Conservation (phyloP, 1,140 invertebrate species). For the Archivesica marissinica region DNA sequence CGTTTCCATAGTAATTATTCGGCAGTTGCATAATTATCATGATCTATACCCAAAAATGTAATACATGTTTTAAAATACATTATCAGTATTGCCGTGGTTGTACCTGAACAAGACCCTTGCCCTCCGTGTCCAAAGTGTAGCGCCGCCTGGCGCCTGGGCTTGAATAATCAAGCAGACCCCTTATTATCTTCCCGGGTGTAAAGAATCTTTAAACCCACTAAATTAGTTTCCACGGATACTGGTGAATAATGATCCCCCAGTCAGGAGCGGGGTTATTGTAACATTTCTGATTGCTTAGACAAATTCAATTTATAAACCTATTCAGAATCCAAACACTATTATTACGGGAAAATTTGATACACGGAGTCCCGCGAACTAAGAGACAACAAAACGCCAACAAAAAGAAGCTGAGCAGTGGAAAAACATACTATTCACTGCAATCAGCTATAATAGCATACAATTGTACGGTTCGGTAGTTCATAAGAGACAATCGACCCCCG, state of each 20-base stretch:
- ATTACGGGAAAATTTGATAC: slow-evolving; percentile 59
- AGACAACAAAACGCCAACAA: slow-evolving; percentile 53
- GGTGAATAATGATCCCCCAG: slow-evolving; percentile 40
- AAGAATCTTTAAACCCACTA: slow-evolving; percentile 35
- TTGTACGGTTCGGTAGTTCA: slow-evolving; percentile 45
- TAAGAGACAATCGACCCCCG: slow-evolving; percentile 16
- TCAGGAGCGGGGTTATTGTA: slow-evolving; percentile 41
- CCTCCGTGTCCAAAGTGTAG: neutral
- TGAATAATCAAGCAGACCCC: slow-evolving; percentile 14
- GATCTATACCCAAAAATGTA: too few species aligned
- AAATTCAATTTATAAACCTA: slow-evolving; percentile 65
- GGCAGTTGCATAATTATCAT: too few species aligned
- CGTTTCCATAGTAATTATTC: too few species aligned
- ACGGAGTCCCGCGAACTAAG: slow-evolving; percentile 15
- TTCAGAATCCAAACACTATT: slow-evolving; percentile 56
- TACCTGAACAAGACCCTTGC: neutral
- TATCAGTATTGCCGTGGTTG: neutral
- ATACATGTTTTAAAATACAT: slow-evolving; percentile 31
- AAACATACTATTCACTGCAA: slow-evolving; percentile 59
- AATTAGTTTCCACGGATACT: slow-evolving; percentile 43
- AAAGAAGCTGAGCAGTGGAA: slow-evolving; percentile 22
- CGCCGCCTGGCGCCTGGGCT: slow-evolving; percentile 16
- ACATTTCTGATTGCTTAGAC: slow-evolving; percentile 57
- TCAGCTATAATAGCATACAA: slow-evolving; percentile 44
- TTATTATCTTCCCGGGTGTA: slow-evolving; percentile 18